A percentile compares a stretch with the other conserved stretches of the same genome.
Evolutionary conservation across 1,140 invertebrate species (phyloP).

Genomic region (Trichomalopsis sarcophagae): DNA sequence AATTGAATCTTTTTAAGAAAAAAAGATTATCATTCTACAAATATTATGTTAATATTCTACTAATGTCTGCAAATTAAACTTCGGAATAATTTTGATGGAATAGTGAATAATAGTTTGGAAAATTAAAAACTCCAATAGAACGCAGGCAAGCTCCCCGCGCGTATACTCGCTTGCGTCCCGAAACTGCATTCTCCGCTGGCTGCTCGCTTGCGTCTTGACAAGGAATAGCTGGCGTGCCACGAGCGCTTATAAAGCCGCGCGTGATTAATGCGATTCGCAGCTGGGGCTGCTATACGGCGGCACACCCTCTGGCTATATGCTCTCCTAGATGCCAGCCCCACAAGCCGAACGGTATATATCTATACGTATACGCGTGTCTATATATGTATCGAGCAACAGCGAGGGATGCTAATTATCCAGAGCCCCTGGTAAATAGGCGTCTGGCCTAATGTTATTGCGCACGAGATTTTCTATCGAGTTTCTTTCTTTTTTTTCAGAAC

Average conservation of each 20-base stretch:
- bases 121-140: neutral
- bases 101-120: neutral
- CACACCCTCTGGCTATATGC: conserved; percentile 49
- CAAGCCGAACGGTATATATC: conserved; percentile 65
- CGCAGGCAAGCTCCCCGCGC: neutral
- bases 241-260: conserved; percentile 38
- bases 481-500: neutral
- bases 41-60: no score
- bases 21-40: no score
- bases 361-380: conserved; percentile 20
- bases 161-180: neutral
- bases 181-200: conserved; percentile 2
- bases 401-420: conserved; percentile 69
- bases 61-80: no score
- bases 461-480: neutral
- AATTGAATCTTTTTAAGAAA: no score
- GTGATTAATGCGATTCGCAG: conserved; percentile 73
- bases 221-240: neutral
- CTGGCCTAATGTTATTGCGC: conserved; percentile 2
- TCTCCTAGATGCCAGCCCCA: conserved; percentile 64
- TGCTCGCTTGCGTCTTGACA: conserved; percentile 14
- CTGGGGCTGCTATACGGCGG: conserved; percentile 66
- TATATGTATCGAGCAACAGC: neutral
- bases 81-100: no score
- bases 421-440: conserved; percentile 45